Conservation (phyloP, 2,797 vertebrate species). For the Notoglanidium macrostoma region DNA sequence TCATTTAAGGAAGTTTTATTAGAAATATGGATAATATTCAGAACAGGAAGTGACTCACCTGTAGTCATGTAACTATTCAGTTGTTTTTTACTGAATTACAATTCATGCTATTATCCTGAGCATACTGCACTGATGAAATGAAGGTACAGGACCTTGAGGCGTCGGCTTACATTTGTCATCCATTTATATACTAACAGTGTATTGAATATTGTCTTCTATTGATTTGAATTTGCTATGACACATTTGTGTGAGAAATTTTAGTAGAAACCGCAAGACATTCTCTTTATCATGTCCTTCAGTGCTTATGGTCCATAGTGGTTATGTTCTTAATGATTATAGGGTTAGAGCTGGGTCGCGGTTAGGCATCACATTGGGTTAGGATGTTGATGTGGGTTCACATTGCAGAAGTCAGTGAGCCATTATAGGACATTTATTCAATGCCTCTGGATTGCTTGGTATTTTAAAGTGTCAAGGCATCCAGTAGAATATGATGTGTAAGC, state of each 20-base stretch:
- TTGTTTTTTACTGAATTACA: too few species aligned
- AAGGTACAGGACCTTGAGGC: background rate
- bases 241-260: background rate
- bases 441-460: background rate
- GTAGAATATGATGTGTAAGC: background rate
- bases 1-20: background rate
- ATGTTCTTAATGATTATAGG: background rate
- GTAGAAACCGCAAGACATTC: background rate
- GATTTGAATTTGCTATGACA: background rate
- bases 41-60: background rate
- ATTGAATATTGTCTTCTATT: background rate
- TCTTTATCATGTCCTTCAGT: background rate
- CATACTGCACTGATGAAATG: background rate
- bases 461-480: background rate
- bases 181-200: background rate
- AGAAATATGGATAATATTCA: background rate
- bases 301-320: background rate
- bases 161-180: background rate
- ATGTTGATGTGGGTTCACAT: background rate
- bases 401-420: background rate
- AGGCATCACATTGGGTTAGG: too few species aligned
- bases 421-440: background rate
- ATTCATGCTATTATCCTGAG: background rate
- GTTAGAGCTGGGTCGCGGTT: too few species aligned
- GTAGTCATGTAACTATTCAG: background rate